These are phyloP conservation scores for Heliconius aoede DNA, from an alignment of 2,888 invertebrate genomes.

Conservation along the genomic window DNA sequence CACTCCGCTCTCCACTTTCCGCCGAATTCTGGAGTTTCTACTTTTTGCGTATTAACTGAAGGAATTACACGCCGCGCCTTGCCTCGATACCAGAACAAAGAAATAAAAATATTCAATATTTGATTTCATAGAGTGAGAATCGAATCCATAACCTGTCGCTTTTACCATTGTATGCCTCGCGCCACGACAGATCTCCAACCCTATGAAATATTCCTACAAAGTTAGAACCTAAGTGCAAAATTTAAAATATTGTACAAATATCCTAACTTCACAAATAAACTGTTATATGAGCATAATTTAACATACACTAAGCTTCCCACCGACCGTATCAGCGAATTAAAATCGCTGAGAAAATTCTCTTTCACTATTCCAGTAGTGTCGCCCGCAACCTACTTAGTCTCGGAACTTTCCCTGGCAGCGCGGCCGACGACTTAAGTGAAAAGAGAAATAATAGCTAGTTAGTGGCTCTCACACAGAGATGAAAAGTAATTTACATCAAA, in stretches of 20 bases:
- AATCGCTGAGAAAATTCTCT: constrained; percentile 48
- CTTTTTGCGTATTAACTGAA: neutral
- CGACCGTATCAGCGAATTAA: constrained; percentile 29
- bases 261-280: neutral
- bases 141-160: too few species aligned
- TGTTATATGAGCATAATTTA: neutral
- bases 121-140: too few species aligned
- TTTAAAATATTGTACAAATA: neutral
- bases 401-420: constrained; percentile 59
- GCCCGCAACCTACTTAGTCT: constrained; percentile 59
- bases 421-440: constrained; percentile 53
- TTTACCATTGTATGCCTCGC: too few species aligned
- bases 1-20: neutral
- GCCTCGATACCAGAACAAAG: too few species aligned
- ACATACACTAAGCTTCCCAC: constrained; percentile 14
- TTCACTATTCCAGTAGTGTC: constrained; percentile 57
- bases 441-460: constrained; percentile 48
- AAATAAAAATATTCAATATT: too few species aligned
- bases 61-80: neutral
- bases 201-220: too few species aligned
- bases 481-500: neutral
- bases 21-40: neutral
- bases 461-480: constrained; percentile 2
- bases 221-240: too few species aligned
- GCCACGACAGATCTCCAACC: too few species aligned